A percentile compares a stretch with the other conserved stretches of the same genome.
Evolutionary conservation across 2,888 invertebrate genomes (phyloP).

Genomic region (Malthinus seriepunctatus): DNA sequence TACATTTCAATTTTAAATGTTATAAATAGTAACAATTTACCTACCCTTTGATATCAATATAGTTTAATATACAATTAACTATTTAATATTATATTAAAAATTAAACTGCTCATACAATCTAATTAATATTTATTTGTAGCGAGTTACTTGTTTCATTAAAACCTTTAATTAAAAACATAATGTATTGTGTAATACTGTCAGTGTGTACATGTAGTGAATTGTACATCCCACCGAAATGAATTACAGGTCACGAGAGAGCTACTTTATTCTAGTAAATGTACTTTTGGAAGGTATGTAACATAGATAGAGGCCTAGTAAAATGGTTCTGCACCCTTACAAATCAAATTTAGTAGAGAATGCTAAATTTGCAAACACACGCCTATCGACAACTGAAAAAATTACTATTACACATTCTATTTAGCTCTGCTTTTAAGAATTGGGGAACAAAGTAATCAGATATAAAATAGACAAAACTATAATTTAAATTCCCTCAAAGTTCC

Average conservation of each 20-base stretch:
- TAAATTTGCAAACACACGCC: background rate
- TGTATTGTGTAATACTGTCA: slow-evolving; percentile 7
- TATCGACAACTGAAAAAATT: no score
- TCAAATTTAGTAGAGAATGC: slow-evolving; percentile 12
- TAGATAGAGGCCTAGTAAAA: slow-evolving; percentile 15
- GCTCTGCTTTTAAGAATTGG: no score
- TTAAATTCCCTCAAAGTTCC: no score
- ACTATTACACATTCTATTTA: no score
- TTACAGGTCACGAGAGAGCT: slow-evolving; percentile 19
- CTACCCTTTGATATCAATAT: no score
- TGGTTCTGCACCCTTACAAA: slow-evolving; percentile 18
- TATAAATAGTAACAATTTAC: no score
- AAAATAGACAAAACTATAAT: no score
- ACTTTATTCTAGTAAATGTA: slow-evolving; percentile 23
- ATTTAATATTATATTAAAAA: background rate
- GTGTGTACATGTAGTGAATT: slow-evolving; percentile 13
- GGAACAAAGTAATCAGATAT: no score
- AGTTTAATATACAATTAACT: no score
- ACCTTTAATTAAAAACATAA: slow-evolving; percentile 18
- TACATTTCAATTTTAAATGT: no score
- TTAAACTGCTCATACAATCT: background rate
- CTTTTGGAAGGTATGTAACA: slow-evolving; percentile 14
- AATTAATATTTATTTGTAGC: slow-evolving; percentile 16
- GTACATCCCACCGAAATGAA: slow-evolving; percentile 19
- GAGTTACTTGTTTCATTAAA: slow-evolving; percentile 17